Evolutionary conservation across 2,888 invertebrate genomes (phyloP), one percentile per base, ranked within the genome.

Genomic region (Eupithecia dodoneata): DNA sequence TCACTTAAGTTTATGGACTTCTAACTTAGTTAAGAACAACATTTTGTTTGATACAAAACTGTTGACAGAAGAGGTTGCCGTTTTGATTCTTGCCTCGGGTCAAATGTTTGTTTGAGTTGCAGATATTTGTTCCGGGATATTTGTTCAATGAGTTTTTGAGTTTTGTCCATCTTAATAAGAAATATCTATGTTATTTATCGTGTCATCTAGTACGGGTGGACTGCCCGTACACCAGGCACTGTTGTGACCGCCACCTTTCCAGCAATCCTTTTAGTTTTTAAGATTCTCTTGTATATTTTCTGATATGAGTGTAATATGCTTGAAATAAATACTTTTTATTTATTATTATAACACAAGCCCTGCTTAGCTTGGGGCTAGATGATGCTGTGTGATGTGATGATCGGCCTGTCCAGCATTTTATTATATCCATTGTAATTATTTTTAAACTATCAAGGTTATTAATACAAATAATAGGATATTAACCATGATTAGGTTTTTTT

Each of bases 1-100:
- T 59, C 59, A 63, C 30, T 63, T 63, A 30, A 66, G 66, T 66
- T 66, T 66, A 66, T 66, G 18, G 42, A 42, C 30, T 63, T 69
- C 6, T 45, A 69, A 69, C 18, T 45, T 69, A 44, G 45, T 69
- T 45, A 10, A 10, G 0, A 10, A 69, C 15, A 44, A 44, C 67
- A 67, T 67, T 44, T n/a, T 44, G 41, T 67, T 67, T 42, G n/a
- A 45, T 59, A 59, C 18, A 59, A 59, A 59, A 59, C 59, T 10
- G n/a, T 49, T 49, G n/a, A 7, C 55, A n/a, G n/a, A n/a, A 18
- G n/a, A 9, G 18, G 55, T 18, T 3, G 55, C 9, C 18, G 55
- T 9, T 59, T 18, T 18, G 55, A 59, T 59, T 59, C n/a, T 9
- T 18, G 18, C n/a, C 55, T 55, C 55, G 3, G 7, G n/a, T 9